Percentiles rank a stretch among this genome's conserved stretches.
Conservation (phyloP, 2,113 vertebrate species). For the Xyrauchen texanus region DNA sequence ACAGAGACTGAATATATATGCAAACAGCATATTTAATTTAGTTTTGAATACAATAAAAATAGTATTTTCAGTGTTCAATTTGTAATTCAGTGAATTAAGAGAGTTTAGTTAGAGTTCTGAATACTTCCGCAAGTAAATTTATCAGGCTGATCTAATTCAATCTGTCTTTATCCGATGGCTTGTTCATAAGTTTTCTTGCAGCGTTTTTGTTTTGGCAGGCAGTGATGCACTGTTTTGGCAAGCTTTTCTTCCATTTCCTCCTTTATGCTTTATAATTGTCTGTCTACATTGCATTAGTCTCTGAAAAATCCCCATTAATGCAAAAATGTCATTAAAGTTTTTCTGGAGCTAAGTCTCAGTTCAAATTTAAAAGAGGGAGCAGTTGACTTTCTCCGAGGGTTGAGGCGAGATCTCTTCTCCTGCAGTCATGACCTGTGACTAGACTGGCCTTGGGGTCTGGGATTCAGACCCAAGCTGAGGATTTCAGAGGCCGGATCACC, state of each 20-base stretch:
- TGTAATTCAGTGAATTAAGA: slow-evolving; percentile 1
- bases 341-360: slow-evolving; percentile 35
- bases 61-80: neutral
- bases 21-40: neutral
- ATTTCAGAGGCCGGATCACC: slow-evolving; percentile 50
- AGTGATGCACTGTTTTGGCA: slow-evolving; percentile 37
- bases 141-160: slow-evolving; percentile 41
- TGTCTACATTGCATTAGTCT: slow-evolving; percentile 34
- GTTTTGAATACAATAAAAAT: neutral
- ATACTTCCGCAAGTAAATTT: slow-evolving; percentile 34
- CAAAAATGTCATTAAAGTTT: slow-evolving; percentile 36
- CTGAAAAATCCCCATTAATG: slow-evolving; percentile 27
- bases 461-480: slow-evolving; percentile 41
- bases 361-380: slow-evolving; percentile 24
- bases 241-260: slow-evolving; percentile 31
- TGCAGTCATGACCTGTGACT: slow-evolving; percentile 19
- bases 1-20: neutral
- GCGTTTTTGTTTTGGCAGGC: slow-evolving; percentile 32
- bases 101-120: slow-evolving; percentile 1
- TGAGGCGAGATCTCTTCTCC: slow-evolving; percentile 31
- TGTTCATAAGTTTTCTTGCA: slow-evolving; percentile 13
- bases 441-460: slow-evolving; percentile 29
- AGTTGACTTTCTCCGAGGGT: slow-evolving; percentile 40
- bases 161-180: slow-evolving; percentile 9
- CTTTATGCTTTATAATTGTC: slow-evolving; percentile 36